Evolutionary conservation across 2,888 invertebrate species (phyloP), one percentile per base, ranked within the genome.

Genomic region (Pimpla rufipes): DNA sequence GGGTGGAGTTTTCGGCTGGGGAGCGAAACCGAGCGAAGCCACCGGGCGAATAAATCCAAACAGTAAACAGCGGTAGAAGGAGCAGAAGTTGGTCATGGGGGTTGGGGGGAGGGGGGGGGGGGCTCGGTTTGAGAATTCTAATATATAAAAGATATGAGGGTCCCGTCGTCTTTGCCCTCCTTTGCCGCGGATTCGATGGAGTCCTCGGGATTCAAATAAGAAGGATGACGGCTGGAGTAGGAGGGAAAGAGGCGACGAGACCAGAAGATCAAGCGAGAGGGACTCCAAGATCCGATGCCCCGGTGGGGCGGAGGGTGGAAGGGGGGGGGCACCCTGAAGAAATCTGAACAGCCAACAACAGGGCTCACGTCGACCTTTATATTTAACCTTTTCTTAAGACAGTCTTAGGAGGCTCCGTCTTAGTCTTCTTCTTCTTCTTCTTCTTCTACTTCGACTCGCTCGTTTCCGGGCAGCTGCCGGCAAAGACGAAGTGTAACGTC

Each of bases 281-380:
- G 78, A 52, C 45, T 35, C 76, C 57, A 68, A 84, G 83, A 84
- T 67, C 37, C 47, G 62, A 29, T 76, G 64, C 67, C 73, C 67
- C 59, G 52, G 67, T 37, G 50, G 35, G 64, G 55, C 76, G 66
- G 13, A 62, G 8, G 52, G 18, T 40, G 59, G 66, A 68, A 83
- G 81, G 78, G 81, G 83, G 81, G 78, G 81, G 86, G 76, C 81
- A 84, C 74, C 85, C 89, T 86, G 88, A 89, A 90, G 90, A 91
- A 92, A 93, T 93, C 93, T 91, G 92, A 93, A 93, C 92, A 91
- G 93, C 93, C 91, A 93, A 93, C 93, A 93, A 89, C 91, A 90
- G 88, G 88, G 86, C 87, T 85, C 87, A 79, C 88, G 87, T 84
- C 87, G 80, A 89, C 87, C 90, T 90, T 91, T 91, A 91, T 78